A percentile compares a stretch with the other conserved stretches of the same genome.
phyloP scores from a whole-genome alignment of 1,140 invertebrate genomes.

The Oscheius sp. region DNA sequence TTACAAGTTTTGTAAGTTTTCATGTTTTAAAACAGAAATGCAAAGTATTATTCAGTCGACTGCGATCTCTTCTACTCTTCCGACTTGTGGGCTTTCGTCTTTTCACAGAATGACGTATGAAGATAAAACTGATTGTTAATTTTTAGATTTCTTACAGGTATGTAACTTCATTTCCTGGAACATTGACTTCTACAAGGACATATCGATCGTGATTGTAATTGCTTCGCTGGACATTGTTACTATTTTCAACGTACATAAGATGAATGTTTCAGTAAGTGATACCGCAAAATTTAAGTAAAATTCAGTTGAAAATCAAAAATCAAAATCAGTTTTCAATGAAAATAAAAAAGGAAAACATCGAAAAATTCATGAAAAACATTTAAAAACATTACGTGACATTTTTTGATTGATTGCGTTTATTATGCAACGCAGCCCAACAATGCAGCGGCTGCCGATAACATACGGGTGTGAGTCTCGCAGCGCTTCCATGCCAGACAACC shows the following conservation, averaged over 20 bases:
- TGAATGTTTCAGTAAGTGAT: too few species aligned
- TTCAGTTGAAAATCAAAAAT: too few species aligned
- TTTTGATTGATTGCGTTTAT: too few species aligned
- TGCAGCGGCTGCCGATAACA: too few species aligned
- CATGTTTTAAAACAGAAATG: background rate
- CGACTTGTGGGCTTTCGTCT: slow-evolving; percentile 10
- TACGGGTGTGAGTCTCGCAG: too few species aligned
- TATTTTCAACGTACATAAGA: background rate
- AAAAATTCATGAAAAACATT: too few species aligned
- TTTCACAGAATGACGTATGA: background rate
- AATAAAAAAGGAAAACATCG: too few species aligned
- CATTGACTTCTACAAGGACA: slow-evolving; percentile 27
- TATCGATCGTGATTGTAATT: slow-evolving; percentile 1
- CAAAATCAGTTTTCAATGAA: too few species aligned
- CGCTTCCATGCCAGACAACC: too few species aligned
- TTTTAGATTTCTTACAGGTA: background rate
- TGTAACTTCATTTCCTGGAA: slow-evolving; percentile 26
- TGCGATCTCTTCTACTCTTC: slow-evolving; percentile 11
- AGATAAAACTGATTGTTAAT: background rate
- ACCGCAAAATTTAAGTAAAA: too few species aligned
- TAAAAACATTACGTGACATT: too few species aligned
- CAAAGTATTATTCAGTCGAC: slow-evolving; percentile 10
- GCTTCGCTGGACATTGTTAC: slow-evolving; percentile 12
- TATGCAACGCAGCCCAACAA: too few species aligned
- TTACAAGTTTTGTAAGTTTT: background rate